Conservation (phyloP, 2,113 vertebrate genomes). For the Lanius ludovicianus region DNA sequence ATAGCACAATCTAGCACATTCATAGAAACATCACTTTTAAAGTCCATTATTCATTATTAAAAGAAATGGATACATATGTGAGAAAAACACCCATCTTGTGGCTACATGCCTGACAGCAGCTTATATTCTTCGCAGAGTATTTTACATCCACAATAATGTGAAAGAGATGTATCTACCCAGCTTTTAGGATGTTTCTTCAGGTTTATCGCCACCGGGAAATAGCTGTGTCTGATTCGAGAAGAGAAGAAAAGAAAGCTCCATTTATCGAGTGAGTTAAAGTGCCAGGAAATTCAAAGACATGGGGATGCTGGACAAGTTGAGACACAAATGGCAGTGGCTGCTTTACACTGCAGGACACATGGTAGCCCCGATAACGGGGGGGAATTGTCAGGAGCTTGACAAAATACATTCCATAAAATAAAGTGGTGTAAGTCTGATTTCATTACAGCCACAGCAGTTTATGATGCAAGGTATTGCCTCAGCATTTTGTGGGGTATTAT, state of each 20-base stretch:
- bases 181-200: slow-evolving; percentile 46
- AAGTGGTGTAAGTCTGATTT: neutral
- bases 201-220: neutral
- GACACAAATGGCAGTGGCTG: neutral
- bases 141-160: slow-evolving; percentile 41
- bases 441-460: neutral
- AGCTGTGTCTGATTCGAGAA: neutral
- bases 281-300: neutral
- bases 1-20: slow-evolving; percentile 63
- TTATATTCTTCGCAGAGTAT: slow-evolving; percentile 15
- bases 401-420: neutral
- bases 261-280: neutral
- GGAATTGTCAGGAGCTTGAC: neutral
- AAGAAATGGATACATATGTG: slow-evolving; percentile 54
- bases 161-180: slow-evolving; percentile 13
- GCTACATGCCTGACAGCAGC: slow-evolving; percentile 26
- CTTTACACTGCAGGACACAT: neutral
- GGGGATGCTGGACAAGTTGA: neutral
- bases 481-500: neutral
- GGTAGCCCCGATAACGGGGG: neutral
- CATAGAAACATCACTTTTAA: slow-evolving; percentile 63
- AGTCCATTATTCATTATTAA: slow-evolving; percentile 68
- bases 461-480: neutral
- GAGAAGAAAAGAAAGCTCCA: neutral
- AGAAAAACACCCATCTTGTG: slow-evolving; percentile 31